Conservation (phyloP, 2,888 invertebrate genomes). For the Machimus atricapillus region DNA sequence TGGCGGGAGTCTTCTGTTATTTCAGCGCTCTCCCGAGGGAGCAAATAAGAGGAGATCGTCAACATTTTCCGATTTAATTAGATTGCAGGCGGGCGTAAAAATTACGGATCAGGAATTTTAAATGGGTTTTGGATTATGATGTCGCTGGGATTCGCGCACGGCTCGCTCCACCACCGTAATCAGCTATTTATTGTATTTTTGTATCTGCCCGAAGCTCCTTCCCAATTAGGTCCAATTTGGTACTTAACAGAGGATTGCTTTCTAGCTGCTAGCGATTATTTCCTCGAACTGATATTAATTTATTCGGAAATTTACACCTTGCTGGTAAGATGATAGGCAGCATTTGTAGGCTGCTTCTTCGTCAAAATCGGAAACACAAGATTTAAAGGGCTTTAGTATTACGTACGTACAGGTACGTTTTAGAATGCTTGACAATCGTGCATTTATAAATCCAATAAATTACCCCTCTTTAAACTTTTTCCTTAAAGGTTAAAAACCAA, state of each 20-base stretch:
- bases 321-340: not conserved
- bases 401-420: too few species aligned
- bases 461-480: too few species aligned
- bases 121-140: not conserved
- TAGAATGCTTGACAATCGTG: too few species aligned
- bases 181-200: not conserved
- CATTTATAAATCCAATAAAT: too few species aligned
- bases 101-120: not conserved
- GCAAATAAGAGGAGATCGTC: not conserved
- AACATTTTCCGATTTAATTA: slow-evolving; percentile 19
- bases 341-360: not conserved
- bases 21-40: not conserved
- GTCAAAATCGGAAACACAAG: not conserved
- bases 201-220: not conserved
- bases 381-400: too few species aligned
- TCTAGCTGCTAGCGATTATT: not conserved
- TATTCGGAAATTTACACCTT: not conserved
- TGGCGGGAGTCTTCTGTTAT: not conserved
- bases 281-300: not conserved
- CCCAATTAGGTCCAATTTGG: not conserved
- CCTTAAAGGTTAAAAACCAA: too few species aligned
- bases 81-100: slow-evolving; percentile 19
- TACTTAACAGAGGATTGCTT: not conserved
- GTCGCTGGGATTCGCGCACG: not conserved
- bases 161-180: not conserved